Conservation (phyloP, 2,888 invertebrate species). For the Crematogaster levior region DNA sequence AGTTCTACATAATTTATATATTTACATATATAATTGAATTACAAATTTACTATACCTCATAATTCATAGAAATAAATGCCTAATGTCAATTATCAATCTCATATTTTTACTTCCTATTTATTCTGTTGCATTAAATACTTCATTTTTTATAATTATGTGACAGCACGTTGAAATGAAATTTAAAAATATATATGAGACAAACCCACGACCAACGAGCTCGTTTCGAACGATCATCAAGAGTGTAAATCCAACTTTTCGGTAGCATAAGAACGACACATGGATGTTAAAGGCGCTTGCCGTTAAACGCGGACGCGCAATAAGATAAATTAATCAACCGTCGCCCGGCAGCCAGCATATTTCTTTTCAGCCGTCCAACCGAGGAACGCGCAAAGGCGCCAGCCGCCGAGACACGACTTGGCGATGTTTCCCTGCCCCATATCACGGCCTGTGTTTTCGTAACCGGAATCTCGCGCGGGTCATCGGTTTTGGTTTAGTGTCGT, state of each 20-base stretch:
- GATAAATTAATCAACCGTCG: slow-evolving; percentile 65
- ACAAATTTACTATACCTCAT: not conserved
- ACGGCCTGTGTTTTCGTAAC: slow-evolving; percentile 68
- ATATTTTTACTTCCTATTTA: not conserved
- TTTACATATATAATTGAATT: not conserved
- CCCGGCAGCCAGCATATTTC: slow-evolving; percentile 55
- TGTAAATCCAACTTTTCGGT: slow-evolving; percentile 28
- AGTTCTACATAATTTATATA: not conserved
- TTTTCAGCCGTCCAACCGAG: slow-evolving; percentile 48
- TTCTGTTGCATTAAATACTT: not conserved
- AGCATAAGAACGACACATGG: slow-evolving; percentile 37
- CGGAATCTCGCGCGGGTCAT: slow-evolving; percentile 70
- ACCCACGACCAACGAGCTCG: not conserved
- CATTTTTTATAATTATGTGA: not conserved
- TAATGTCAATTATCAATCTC: not conserved
- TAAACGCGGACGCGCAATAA: slow-evolving; percentile 58
- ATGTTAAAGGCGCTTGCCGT: slow-evolving; percentile 41
- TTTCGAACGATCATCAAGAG: slow-evolving; percentile 12
- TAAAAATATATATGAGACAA: not conserved
- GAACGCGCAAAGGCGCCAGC: slow-evolving; percentile 52
- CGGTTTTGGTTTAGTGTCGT: slow-evolving; percentile 62
- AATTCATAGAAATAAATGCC: not conserved
- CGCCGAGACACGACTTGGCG: slow-evolving; percentile 58
- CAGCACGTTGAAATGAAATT: not conserved
- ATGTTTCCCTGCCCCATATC: slow-evolving; percentile 68